Conservation (phyloP, 2,797 vertebrate species). For the Parotocinclus haroldoi region DNA sequence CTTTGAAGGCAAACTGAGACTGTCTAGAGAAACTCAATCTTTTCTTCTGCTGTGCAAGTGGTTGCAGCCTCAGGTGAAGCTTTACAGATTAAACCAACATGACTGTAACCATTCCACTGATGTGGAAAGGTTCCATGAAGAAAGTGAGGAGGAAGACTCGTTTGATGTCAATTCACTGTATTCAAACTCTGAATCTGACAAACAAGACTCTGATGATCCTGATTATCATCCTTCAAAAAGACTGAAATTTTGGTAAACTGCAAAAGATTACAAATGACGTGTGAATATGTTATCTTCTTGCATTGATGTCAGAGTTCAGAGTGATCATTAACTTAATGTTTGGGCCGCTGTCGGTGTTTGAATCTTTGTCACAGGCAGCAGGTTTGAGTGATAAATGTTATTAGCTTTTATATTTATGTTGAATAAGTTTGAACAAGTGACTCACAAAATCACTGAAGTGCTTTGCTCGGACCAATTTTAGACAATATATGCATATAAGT, state of each 20-base stretch:
- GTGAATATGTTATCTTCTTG: constrained; percentile 20
- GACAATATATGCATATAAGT: no score
- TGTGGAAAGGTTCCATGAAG: neutral
- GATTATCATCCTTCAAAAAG: constrained; percentile 55
- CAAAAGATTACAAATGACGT: neutral
- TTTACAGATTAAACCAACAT: constrained; percentile 54
- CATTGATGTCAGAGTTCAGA: neutral
- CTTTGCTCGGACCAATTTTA: no score
- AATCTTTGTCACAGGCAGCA: no score
- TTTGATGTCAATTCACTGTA: constrained; percentile 62
- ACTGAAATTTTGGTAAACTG: constrained; percentile 15
- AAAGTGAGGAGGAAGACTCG: constrained; percentile 22
- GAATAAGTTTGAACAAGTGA: no score
- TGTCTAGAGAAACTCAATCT: constrained; percentile 51
- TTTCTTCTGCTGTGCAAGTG: constrained; percentile 50
- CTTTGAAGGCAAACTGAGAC: constrained; percentile 14
- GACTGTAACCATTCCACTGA: constrained; percentile 17
- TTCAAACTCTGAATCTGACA: constrained; percentile 51
- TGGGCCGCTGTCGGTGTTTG: no score
- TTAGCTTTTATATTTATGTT: no score
- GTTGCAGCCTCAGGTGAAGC: constrained; percentile 61
- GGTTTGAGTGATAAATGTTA: no score
- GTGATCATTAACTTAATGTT: no score
- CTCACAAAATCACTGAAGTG: no score
- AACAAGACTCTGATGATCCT: constrained; percentile 49